A percentile compares a stretch with the other conserved stretches of the same genome.
Evolutionary conservation across 2,113 vertebrate species (phyloP).

Genomic region (Prinia subflava): DNA sequence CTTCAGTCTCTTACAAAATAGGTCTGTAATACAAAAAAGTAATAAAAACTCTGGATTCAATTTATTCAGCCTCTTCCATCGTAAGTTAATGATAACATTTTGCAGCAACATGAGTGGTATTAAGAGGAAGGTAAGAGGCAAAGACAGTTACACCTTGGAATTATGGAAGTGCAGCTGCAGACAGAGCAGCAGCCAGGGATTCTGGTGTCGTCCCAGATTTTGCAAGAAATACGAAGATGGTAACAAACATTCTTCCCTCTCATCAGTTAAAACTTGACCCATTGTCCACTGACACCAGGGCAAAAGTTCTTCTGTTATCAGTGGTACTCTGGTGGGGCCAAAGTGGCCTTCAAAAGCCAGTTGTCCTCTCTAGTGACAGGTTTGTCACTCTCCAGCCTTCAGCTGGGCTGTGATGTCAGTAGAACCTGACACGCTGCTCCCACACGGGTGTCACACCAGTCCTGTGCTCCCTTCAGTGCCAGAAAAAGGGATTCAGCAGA

Average conservation of each 20-base stretch:
- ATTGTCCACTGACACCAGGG: neutral
- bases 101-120: neutral
- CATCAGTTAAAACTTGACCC: neutral
- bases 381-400: neutral
- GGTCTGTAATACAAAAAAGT: constrained; percentile 47
- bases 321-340: neutral
- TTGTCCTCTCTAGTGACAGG: neutral
- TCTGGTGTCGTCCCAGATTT: neutral
- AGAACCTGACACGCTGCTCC: constrained; percentile 49
- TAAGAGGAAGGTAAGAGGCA: neutral
- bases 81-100: constrained; percentile 5
- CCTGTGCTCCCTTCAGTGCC: neutral
- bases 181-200: neutral
- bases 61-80: constrained; percentile 36
- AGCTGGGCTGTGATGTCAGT: constrained; percentile 20
- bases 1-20: constrained; percentile 34
- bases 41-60: constrained; percentile 45
- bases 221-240: neutral
- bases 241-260: neutral
- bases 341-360: neutral
- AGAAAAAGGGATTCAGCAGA: constrained; percentile 53
- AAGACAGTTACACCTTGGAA: neutral
- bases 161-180: neutral
- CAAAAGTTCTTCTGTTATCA: neutral
- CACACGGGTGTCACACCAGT: neutral